Conservation (phyloP, 2,797 vertebrate genomes). For the Myoxocephalus aenaeus region DNA sequence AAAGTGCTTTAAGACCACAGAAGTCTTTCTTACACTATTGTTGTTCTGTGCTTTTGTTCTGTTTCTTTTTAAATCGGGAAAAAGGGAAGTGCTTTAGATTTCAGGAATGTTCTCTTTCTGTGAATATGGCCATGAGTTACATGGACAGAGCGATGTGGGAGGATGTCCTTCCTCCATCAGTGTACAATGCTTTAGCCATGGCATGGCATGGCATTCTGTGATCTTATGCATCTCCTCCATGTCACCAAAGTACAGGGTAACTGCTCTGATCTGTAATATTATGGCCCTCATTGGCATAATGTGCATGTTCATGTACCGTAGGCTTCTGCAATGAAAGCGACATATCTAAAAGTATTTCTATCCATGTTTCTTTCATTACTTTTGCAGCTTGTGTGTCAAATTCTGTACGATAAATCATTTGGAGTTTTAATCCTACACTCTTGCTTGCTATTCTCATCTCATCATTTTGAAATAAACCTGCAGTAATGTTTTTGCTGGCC, state of each 20-base stretch:
- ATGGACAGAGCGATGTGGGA: slow-evolving; percentile 15
- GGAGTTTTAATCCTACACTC: slow-evolving; percentile 3
- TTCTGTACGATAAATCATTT: not conserved
- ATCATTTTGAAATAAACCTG: not conserved
- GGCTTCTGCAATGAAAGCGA: not conserved
- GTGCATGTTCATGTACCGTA: not conserved
- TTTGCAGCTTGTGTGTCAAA: not conserved
- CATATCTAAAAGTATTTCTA: not conserved
- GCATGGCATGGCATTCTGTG: not conserved
- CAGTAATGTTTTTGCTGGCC: not conserved
- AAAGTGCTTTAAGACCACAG: slow-evolving; percentile 45
- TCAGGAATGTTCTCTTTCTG: slow-evolving; percentile 10
- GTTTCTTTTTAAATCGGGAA: slow-evolving; percentile 11
- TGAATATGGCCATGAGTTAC: slow-evolving; percentile 31
- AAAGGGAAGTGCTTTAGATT: slow-evolving; percentile 3
- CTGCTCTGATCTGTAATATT: slow-evolving; percentile 16
- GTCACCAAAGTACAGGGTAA: not conserved
- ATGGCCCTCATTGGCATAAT: slow-evolving; percentile 10
- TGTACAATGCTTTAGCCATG: not conserved
- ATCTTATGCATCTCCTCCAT: not conserved
- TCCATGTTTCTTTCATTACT: not conserved
- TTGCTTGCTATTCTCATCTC: slow-evolving; percentile 3
- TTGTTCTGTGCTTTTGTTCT: slow-evolving; percentile 20
- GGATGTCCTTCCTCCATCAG: slow-evolving; percentile 23
- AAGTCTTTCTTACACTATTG: slow-evolving; percentile 19